Conservation (phyloP, 2,888 invertebrate species). For the Linyphia triangularis region DNA sequence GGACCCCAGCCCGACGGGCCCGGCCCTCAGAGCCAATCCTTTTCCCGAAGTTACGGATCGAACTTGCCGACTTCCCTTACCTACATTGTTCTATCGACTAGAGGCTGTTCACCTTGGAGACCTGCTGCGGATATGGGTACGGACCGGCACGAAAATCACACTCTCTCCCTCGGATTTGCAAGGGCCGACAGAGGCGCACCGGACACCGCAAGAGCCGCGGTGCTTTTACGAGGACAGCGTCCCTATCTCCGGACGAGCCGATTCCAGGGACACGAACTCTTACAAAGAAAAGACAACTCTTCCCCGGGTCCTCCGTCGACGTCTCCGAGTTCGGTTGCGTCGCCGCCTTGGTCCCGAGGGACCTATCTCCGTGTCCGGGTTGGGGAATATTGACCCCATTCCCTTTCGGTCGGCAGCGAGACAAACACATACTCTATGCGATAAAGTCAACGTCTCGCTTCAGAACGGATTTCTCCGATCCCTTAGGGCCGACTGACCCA, state of each 20-base stretch:
- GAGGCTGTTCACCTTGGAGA: conserved; percentile 87
- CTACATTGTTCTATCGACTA: conserved; percentile 86
- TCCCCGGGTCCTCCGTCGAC: too few species aligned
- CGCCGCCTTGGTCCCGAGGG: too few species aligned
- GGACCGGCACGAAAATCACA: conserved; percentile 74
- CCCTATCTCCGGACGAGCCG: conserved; percentile 80
- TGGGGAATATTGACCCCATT: too few species aligned
- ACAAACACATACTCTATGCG: too few species aligned
- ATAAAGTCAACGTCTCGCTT: too few species aligned
- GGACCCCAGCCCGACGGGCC: conserved; percentile 83
- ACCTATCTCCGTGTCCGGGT: too few species aligned
- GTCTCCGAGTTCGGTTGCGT: too few species aligned
- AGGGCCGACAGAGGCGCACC: too few species aligned
- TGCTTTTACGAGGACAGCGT: conserved; percentile 79
- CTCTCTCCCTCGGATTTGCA: conserved; percentile 25
- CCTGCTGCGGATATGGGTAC: conserved; percentile 86
- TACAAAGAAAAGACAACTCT: conserved; percentile 81
- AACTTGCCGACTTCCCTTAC: conserved; percentile 87
- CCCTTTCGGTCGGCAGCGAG: too few species aligned
- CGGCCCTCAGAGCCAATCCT: conserved; percentile 87
- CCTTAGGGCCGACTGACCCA: conserved; percentile 80
- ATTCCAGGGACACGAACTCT: conserved; percentile 80
- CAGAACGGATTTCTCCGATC: conserved; percentile 78
- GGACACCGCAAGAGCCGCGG: too few species aligned
- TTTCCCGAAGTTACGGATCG: conserved; percentile 83